Evolutionary conservation across 2,888 invertebrate genomes (phyloP), one percentile per base, ranked within the genome.

Genomic region (Pomacea canaliculata): DNA sequence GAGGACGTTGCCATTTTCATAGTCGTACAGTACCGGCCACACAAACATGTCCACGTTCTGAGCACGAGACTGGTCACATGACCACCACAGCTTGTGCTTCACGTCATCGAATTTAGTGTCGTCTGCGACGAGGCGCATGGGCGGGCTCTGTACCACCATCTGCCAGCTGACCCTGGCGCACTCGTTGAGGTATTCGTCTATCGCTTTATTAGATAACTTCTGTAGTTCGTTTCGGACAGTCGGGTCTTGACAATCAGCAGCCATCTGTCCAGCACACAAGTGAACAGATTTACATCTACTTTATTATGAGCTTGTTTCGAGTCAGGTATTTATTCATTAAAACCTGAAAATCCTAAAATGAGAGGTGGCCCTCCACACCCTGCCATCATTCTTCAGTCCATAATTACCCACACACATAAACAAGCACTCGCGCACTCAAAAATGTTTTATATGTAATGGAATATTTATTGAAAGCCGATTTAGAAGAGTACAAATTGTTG

Each of bases 71-170:
- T 84, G 84, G 80, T 85, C 84, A 82, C 88, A 88, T 71, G 87
- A 87, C 88, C 88, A 87, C 87, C 88, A 88, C 67, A 88, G 77
- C 79, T 85, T 85, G 80, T 88, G 88, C 56, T 80, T 80, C 49
- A 80, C 85, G 19, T 84, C 85, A 81, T 85, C 83, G 76, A 86
- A 87, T 19, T 76, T 73, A 27, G 78, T 80, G 78, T 87, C 85
- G 46, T 76, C 75, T 8, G 80, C 78, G 23, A 78, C 81, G 10
- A 88, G 79, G 56, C 72, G 80, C 88, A 88, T 88, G 10, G 85
- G 83, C 12, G 87, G 85, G 71, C 83, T 83, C 71, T 88, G 88
- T 13, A 87, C 82, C n/a, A 84, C 83, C 88, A 88, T 88, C 70
- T 87, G 88, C 88, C 88, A 88, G 16, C 87, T 84, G 71, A 86